Evolutionary conservation across 2,797 vertebrate genomes (phyloP).

Genomic region (Jordanella pulchra): DNA sequence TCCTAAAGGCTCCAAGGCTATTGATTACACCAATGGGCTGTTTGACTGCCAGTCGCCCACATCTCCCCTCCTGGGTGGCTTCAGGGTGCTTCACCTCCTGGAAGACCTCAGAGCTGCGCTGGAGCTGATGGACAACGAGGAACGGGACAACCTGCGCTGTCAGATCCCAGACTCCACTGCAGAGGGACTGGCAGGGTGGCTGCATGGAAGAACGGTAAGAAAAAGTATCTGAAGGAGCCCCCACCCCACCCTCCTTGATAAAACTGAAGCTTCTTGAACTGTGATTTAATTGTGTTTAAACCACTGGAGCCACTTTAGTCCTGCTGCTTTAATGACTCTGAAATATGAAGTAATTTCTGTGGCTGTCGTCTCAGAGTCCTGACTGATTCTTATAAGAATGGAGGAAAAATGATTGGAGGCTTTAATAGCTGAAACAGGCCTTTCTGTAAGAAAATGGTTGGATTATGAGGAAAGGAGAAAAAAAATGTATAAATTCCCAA

Average conservation of each 20-base stretch:
- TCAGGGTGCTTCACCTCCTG: conserved; percentile 90
- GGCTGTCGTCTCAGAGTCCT: not conserved
- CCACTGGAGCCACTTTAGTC: not conserved
- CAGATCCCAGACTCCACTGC: conserved; percentile 93
- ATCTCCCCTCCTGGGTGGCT: conserved; percentile 90
- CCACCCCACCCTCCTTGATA: not conserved
- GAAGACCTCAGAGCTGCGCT: conserved; percentile 91
- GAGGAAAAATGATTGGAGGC: not conserved
- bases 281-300: not conserved
- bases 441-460: not conserved
- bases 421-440: not conserved
- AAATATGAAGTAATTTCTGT: not conserved
- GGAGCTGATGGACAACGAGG: conserved; percentile 93
- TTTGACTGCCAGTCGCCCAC: conserved; percentile 98
- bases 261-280: not conserved
- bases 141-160: conserved; percentile 89
- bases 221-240: not conserved
- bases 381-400: not conserved
- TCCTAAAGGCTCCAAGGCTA: conserved; percentile 92
- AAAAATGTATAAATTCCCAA: not conserved
- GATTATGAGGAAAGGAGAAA: not conserved
- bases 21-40: conserved; percentile 95
- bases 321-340: not conserved
- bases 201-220: conserved; percentile 88
- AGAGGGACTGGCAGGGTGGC: conserved; percentile 88